These are phyloP conservation scores for Macrosoma leucophasiata DNA, from an alignment of 2,888 invertebrate genomes.

Conservation along the genomic window DNA sequence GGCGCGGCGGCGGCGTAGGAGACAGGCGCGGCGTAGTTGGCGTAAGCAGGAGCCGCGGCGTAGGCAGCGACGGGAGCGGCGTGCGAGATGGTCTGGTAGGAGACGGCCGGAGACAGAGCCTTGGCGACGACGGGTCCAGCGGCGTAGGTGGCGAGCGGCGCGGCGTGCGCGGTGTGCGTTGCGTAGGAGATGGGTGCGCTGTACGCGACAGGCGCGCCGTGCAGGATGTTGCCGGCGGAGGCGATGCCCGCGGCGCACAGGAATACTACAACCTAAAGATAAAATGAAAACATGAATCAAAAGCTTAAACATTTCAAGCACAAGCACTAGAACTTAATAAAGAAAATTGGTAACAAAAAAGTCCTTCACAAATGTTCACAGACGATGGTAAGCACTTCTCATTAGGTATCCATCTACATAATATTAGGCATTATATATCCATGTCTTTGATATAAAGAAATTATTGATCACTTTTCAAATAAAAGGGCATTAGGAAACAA, in stretches of 20 bases:
- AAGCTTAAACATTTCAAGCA: too few species aligned
- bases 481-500: too few species aligned
- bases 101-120: constrained; percentile 26
- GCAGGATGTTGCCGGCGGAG: constrained; percentile 74
- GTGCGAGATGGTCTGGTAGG: constrained; percentile 19
- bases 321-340: too few species aligned
- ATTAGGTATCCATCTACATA: too few species aligned
- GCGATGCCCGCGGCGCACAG: constrained; percentile 76
- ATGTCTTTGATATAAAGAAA: too few species aligned
- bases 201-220: constrained; percentile 60
- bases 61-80: constrained; percentile 26
- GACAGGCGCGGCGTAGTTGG: constrained; percentile 24
- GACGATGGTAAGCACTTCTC: too few species aligned
- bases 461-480: too few species aligned
- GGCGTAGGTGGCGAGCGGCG: constrained; percentile 35
- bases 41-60: constrained; percentile 16
- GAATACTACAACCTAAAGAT: constrained; percentile 67
- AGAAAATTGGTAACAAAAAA: too few species aligned
- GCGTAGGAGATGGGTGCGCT: constrained; percentile 63
- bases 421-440: too few species aligned
- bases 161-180: constrained; percentile 36
- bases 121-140: constrained; percentile 36
- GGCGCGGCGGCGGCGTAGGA: too few species aligned
- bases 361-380: too few species aligned
- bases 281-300: too few species aligned